These are phyloP conservation scores for Littorina saxatilis DNA, from an alignment of 1,140 invertebrate genomes.

Conservation along the genomic window DNA sequence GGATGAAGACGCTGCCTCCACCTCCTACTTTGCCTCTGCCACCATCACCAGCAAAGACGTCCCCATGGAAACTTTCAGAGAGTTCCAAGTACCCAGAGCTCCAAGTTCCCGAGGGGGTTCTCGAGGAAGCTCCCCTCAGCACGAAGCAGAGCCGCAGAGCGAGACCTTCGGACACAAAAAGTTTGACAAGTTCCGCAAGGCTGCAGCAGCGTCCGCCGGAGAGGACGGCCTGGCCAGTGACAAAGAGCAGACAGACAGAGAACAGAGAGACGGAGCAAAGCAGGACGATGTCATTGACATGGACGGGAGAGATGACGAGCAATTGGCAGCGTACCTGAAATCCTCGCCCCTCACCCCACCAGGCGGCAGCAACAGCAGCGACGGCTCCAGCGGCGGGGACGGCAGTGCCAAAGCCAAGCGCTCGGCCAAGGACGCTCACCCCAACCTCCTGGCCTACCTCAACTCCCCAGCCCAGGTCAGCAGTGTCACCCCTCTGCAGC, in stretches of 20 bases:
- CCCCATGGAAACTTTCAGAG: background rate
- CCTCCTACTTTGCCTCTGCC: background rate
- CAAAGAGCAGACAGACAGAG: slow-evolving; percentile 25
- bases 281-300: slow-evolving; percentile 7
- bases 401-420: slow-evolving; percentile 43
- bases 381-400: slow-evolving; percentile 13
- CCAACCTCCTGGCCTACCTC: slow-evolving; percentile 68
- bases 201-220: slow-evolving; percentile 32
- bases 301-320: slow-evolving; percentile 29
- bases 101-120: background rate
- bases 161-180: slow-evolving; percentile 69
- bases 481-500: background rate
- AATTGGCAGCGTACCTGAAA: background rate
- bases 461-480: slow-evolving; percentile 21
- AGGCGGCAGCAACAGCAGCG: slow-evolving; percentile 18
- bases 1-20: slow-evolving; percentile 12
- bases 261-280: slow-evolving; percentile 6
- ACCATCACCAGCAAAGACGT: slow-evolving; percentile 23
- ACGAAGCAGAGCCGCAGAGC: background rate
- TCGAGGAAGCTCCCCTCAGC: slow-evolving; percentile 10
- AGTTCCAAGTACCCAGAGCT: background rate
- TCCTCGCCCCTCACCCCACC: background rate
- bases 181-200: slow-evolving; percentile 71
- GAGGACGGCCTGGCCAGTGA: slow-evolving; percentile 20
- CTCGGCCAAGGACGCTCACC: slow-evolving; percentile 68